A percentile compares a stretch with the other conserved stretches of the same genome.
Conservation (phyloP, 1,140 invertebrate species). For the Drosophila pectinifera region DNA sequence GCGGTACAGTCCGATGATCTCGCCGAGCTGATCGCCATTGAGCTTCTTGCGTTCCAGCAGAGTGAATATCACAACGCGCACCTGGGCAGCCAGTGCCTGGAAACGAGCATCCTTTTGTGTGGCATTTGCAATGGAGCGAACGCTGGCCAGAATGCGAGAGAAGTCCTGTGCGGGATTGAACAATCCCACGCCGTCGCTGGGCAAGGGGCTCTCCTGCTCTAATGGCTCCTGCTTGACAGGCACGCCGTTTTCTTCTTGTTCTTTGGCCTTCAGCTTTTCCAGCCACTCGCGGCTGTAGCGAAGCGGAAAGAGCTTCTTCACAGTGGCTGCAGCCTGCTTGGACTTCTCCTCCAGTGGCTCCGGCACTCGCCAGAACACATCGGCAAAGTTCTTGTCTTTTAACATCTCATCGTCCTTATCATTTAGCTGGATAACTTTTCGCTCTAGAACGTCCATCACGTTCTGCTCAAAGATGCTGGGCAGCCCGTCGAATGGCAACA, state of each 20-base stretch:
- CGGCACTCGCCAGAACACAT: slow-evolving; percentile 72
- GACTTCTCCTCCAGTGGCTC: slow-evolving; percentile 67
- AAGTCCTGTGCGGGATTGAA: slow-evolving; percentile 59
- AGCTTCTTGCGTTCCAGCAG: slow-evolving; percentile 60
- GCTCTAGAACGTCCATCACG: slow-evolving; percentile 71
- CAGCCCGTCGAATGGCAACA: slow-evolving; percentile 67
- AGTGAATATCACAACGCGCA: slow-evolving; percentile 65
- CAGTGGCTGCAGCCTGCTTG: slow-evolving; percentile 53
- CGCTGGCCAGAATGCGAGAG: slow-evolving; percentile 43
- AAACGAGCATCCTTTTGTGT: slow-evolving; percentile 65
- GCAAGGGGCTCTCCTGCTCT: slow-evolving; percentile 12
- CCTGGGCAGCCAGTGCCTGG: slow-evolving; percentile 55
- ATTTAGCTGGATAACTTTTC: slow-evolving; percentile 39
- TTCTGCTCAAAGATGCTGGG: slow-evolving; percentile 76
- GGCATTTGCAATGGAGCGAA: slow-evolving; percentile 45
- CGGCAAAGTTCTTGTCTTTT: slow-evolving; percentile 57
- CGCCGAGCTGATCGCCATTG: slow-evolving; percentile 42
- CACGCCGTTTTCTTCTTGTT: slow-evolving; percentile 29
- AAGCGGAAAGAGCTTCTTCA: slow-evolving; percentile 73
- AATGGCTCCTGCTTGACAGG: slow-evolving; percentile 43
- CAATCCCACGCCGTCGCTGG: slow-evolving; percentile 53
- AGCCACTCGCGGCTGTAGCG: slow-evolving; percentile 62
- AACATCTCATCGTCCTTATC: slow-evolving; percentile 20
- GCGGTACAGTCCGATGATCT: slow-evolving; percentile 62
- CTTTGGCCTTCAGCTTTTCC: slow-evolving; percentile 63